Evolutionary conservation across 2,797 vertebrate species (phyloP).

Genomic region (Lophotriccus pileatus): DNA sequence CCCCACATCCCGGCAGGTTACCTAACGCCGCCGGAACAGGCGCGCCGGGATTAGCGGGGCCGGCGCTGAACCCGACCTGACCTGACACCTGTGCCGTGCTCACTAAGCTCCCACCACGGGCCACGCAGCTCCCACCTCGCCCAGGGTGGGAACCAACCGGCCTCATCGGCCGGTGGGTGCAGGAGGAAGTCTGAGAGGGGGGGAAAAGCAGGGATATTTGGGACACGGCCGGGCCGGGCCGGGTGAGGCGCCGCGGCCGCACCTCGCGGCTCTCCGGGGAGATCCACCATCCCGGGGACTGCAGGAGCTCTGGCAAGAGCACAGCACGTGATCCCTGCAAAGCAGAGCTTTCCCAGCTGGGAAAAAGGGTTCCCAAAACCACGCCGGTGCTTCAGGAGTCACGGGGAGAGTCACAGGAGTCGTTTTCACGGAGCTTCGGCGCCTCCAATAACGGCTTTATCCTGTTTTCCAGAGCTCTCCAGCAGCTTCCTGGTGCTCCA

Average conservation of each 20-base stretch:
- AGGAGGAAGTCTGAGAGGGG: not conserved
- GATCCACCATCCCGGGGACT: not conserved
- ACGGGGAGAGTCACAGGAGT: fast-evolving
- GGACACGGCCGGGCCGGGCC: not conserved
- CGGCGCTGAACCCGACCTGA: not conserved
- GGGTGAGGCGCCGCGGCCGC: not conserved
- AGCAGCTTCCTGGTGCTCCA: not conserved
- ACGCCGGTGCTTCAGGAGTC: fast-evolving
- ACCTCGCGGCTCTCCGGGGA: not conserved
- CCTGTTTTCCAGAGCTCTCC: not conserved
- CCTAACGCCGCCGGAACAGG: not conserved
- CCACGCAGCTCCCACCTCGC: not conserved
- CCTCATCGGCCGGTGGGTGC: not conserved
- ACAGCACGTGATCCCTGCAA: not conserved
- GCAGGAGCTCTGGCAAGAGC: not conserved
- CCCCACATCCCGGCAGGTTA: not conserved
- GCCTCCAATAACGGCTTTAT: not conserved
- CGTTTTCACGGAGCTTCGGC: not conserved
- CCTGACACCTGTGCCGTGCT: not conserved
- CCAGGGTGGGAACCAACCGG: not conserved
- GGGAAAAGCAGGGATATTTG: not conserved
- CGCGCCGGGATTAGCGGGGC: not conserved
- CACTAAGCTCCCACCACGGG: not conserved
- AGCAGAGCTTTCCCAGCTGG: not conserved
- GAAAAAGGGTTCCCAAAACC: not conserved